Base-by-base conservation (phyloP, 2,888 invertebrate genomes). In the Eupithecia inturbata region DNA sequence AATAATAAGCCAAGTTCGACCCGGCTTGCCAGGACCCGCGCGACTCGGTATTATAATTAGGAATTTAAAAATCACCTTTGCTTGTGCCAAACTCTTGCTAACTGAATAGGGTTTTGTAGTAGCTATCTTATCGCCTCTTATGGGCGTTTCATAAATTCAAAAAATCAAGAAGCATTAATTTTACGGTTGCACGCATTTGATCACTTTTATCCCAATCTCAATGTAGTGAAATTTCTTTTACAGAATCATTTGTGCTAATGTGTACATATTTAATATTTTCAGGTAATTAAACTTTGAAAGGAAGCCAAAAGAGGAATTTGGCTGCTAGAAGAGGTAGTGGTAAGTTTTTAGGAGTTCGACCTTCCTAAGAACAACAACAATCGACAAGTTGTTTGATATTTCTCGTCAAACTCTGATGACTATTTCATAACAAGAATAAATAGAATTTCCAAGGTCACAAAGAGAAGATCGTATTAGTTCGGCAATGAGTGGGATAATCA, bases 1-100 rank as follows among this genome's bases (percentile, higher is more conserved):
- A 88, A 89, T 89, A 88, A 89, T 87, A 88, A 82, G 83, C 79
- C 84, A 80, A 81, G 83, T 84, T 84, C 85, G 83, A 81, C 79
- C 80, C 78, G 80, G 82, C 80, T 78, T 81, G 80, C 82, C 76
- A 78, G 84, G 82, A 82, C 83, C 82, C 81, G 77, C 80, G 79
- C 78, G 76, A 82, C 84, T 81, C 79, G 77, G 36, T 79, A 82
- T 82, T 82, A 83, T 87, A 86, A 87, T 87, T 85, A 84, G 81
- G 79, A 77, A 80, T 76, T 57, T 26, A 26, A 1, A 14, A 14
- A 57, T 57, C 57, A 57, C 26, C 22, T 57, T 53, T 57, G 26
- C 57, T 22, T 53, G 22, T 53, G 22, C 10, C 10, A 22, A 53
- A 53, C 22, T 53, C 10, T 53, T 22, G 10, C 6, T 45, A 5